phyloP scores from a whole-genome alignment of 2,113 vertebrate genomes.

The Passer montanus region DNA sequence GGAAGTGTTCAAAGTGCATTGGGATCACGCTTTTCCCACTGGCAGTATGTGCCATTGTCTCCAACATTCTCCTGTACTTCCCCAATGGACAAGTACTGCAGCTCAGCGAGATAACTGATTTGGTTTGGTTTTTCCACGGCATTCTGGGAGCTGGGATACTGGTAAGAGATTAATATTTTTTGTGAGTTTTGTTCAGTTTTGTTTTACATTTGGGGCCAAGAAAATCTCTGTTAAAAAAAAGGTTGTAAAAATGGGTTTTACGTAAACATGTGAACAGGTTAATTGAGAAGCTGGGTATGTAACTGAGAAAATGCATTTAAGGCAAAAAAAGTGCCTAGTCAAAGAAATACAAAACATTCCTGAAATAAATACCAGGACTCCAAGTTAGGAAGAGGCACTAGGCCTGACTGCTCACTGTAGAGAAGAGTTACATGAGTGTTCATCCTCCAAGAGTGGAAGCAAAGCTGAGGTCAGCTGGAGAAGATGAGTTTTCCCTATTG shows the following conservation, averaged over 20 bases:
- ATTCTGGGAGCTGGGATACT: constrained; percentile 75
- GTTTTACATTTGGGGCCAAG: not conserved
- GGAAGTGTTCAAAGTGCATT: constrained; percentile 56
- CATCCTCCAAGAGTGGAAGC: not conserved
- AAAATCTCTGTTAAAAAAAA: not conserved
- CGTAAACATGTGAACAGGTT: not conserved
- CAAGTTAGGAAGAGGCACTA: not conserved
- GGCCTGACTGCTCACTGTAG: not conserved
- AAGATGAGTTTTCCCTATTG: not conserved
- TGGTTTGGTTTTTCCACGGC: constrained; percentile 75
- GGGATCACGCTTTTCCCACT: constrained; percentile 64
- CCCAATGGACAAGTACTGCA: constrained; percentile 68
- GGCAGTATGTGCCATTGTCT: constrained; percentile 56
- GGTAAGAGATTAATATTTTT: constrained; percentile 54
- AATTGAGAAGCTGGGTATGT: not conserved
- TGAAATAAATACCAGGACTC: not conserved
- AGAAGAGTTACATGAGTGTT: not conserved
- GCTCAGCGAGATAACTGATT: constrained; percentile 61
- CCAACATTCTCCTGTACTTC: constrained; percentile 74
- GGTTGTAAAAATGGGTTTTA: not conserved
- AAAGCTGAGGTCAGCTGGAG: not conserved
- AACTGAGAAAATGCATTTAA: not conserved
- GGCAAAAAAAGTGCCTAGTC: not conserved
- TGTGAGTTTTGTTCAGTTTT: not conserved
- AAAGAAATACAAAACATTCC: not conserved